Evolutionary conservation across 2,888 invertebrate species (phyloP), one percentile per base, ranked within the genome.

Genomic region (Diadromus collaris): DNA sequence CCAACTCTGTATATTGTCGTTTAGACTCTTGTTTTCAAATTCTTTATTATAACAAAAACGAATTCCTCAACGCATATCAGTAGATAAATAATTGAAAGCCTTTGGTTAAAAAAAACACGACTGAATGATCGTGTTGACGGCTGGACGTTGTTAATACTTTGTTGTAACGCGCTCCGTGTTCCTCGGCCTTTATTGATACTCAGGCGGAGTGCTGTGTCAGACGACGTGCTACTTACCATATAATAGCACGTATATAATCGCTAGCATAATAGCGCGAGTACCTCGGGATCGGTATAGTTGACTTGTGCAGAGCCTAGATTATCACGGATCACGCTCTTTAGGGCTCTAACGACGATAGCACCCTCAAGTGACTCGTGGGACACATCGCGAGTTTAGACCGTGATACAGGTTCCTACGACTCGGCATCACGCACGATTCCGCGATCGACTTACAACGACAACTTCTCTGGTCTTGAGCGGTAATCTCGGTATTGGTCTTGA

Each of bases 331-430:
- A 77, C 80, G 75, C 73, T 76, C 51, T n/a, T 46, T 29, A 56
- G 64, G 68, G 69, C 70, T n/a, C n/a, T 61, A 81, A 68, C 73
- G 38, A 80, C 75, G 76, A 74, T 68, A 65, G 76, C 58, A 75
- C 56, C 67, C 32, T 44, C 24, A 10, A 38, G 46, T 51, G 44
- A 48, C 51, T 44, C 67, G 58, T 68, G 76, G 41, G 67, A 78
- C 67, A 78, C 71, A 65, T 79, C 54, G 73, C 63, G 54, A 73
- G 61, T 64, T 70, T 65, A 77, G 69, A 75, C 65, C 27, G 64
- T 41, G 78, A 83, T 83, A 84, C 81, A 84, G 38, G 84, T 85
- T 67, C 41, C 32, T 67, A 77, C 65, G 75, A 76, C 71, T 60
- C 56, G 34, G 38, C 21, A 73, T 65, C 81, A 81, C 81, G 81